Conservation (phyloP, 1,140 invertebrate genomes). For the Lepidotrigona ventralis region DNA sequence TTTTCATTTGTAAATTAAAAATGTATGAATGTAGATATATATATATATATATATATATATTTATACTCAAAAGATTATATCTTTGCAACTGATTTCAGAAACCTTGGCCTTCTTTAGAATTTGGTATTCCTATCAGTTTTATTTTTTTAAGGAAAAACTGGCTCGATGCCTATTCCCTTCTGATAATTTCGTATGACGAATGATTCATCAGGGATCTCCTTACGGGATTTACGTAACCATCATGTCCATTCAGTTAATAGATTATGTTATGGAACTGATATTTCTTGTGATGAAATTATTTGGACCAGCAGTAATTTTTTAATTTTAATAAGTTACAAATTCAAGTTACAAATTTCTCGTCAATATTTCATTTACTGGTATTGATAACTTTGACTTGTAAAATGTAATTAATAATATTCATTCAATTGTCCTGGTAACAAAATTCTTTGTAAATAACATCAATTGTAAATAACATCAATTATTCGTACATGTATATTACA, state of each 20-base stretch:
- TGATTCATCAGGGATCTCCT: slow-evolving; percentile 18
- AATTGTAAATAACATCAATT: neutral
- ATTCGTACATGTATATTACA: neutral
- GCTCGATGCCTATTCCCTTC: neutral
- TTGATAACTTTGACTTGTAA: neutral
- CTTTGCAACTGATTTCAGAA: neutral
- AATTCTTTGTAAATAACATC: neutral
- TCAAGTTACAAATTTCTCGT: neutral
- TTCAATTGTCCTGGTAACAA: no score
- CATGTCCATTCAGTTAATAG: neutral
- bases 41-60: neutral
- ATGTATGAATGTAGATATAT: neutral
- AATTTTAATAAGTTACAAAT: neutral
- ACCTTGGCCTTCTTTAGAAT: slow-evolving; percentile 26
- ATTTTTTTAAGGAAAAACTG: slow-evolving; percentile 8
- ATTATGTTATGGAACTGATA: neutral
- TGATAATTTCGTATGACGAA: neutral
- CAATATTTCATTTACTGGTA: no score
- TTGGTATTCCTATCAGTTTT: slow-evolving; percentile 6
- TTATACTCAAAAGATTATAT: neutral
- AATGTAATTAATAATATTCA: neutral
- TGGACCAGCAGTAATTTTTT: no score
- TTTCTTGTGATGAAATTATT: no score
- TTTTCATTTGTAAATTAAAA: neutral
- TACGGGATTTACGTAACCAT: neutral